Base-by-base conservation (phyloP, 2,888 invertebrate genomes). In the Leptopterna dolabrata region DNA sequence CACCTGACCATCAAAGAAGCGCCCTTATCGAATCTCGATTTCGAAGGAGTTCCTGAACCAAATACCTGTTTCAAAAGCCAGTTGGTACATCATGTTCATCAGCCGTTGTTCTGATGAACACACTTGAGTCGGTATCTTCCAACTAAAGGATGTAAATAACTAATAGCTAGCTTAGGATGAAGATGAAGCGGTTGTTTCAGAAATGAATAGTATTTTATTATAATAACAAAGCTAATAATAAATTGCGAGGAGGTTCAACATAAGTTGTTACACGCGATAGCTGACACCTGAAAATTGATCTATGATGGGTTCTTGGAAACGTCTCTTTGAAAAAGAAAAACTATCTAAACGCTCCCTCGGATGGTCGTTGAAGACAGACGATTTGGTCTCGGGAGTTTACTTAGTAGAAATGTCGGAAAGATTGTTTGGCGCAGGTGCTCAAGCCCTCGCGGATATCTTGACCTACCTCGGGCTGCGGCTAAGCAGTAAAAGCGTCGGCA, bases 391-490 rank as follows among this genome's bases (percentile, higher is more conserved):
- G 63, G 63, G 11, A 63, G 63, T 63, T 63, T 63, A 63, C 24
- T 63, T 63, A 63, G 63, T 7, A 63, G 63, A 16, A 47, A 19
- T 24, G 63, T 4, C 0, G 24, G 11, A 19, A 63, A 24, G 63
- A 63, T 63, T 63, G 24, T 24, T 27, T 7, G 63, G 24, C 6
- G 63, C 63, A 63, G 63, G 63, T 63, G 63, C 63, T 2, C 6
- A 19, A 27, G 63, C 11, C 9, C 19, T 24, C 63, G 63, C 63
- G 63, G 27, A 63, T 63, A 63, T 41, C 73, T 36, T 73, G 73
- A 73, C 73, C 73, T 73, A 73, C 73, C 73, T 73, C 73, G 41
- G 36, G 29, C 30, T 36, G 41, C 73, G 41, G 73, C 63, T 63
- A 13, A 73, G 73, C 73, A 41, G 36, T 30, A 73, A 73, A 73